These are phyloP conservation scores for Monopterus albus DNA, from an alignment of 2,113 vertebrate genomes.

Conservation along the genomic window DNA sequence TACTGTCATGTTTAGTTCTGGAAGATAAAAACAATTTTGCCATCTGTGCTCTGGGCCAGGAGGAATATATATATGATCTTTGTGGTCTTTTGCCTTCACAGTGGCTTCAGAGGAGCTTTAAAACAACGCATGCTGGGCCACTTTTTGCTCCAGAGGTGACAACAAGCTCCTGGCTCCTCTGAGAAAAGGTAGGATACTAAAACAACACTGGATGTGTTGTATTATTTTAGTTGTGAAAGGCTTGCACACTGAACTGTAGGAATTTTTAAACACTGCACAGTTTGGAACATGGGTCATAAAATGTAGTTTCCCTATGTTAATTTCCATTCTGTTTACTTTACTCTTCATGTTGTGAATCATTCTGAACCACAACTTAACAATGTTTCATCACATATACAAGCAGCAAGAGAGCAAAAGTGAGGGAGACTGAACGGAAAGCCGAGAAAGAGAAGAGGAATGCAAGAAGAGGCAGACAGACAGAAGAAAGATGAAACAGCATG, in stretches of 20 bases:
- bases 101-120: conserved; percentile 31
- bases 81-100: conserved; percentile 15
- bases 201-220: conserved; percentile 3
- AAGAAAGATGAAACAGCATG: conserved; percentile 47
- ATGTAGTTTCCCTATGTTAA: conserved; percentile 19
- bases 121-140: background rate
- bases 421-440: conserved; percentile 21
- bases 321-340: conserved; percentile 43
- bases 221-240: conserved; percentile 34
- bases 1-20: conserved; percentile 34
- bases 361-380: conserved; percentile 18
- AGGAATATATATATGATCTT: conserved; percentile 55
- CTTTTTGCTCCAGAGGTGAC: conserved; percentile 6
- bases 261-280: conserved; percentile 48
- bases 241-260: conserved; percentile 2
- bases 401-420: background rate
- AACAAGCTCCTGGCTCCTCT: conserved; percentile 12
- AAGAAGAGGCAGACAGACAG: conserved; percentile 22
- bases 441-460: conserved; percentile 49
- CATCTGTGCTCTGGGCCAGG: conserved; percentile 28
- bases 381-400: conserved; percentile 50
- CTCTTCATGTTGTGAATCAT: conserved; percentile 20
- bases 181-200: conserved; percentile 11
- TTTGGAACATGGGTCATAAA: conserved; percentile 37
- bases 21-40: conserved; percentile 56